Evolutionary conservation across 2,113 vertebrate genomes (phyloP).

Genomic region (Ictalurus furcatus): DNA sequence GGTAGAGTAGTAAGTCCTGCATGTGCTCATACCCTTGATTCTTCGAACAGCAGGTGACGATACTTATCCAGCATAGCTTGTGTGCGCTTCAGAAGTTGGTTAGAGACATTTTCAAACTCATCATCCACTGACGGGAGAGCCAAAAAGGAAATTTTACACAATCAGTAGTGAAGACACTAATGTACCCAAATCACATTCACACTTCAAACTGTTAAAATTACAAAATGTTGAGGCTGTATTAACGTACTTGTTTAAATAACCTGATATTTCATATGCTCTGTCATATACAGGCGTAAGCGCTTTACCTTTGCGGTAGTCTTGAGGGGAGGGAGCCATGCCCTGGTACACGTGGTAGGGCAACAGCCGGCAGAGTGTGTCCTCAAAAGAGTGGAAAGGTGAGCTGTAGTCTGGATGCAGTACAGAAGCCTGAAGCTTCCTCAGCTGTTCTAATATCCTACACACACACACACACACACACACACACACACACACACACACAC

Average conservation of each 20-base stretch:
- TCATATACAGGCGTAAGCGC: not conserved
- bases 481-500: slow-evolving; percentile 37
- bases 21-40: slow-evolving; percentile 82
- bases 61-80: slow-evolving; percentile 96
- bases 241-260: not conserved
- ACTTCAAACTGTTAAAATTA: not conserved
- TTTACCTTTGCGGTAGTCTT: slow-evolving; percentile 82
- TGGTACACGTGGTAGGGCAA: slow-evolving; percentile 96
- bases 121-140: slow-evolving; percentile 79
- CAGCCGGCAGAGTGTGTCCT: slow-evolving; percentile 83
- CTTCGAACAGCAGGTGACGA: slow-evolving; percentile 86
- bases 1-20: not conserved
- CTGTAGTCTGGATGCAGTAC: slow-evolving; percentile 91
- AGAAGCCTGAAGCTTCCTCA: slow-evolving; percentile 88
- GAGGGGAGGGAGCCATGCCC: slow-evolving; percentile 81
- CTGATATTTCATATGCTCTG: not conserved
- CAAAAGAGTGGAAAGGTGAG: slow-evolving; percentile 82
- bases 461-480: slow-evolving; percentile 34
- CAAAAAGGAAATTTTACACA: not conserved
- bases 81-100: slow-evolving; percentile 84
- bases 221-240: not conserved
- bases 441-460: slow-evolving; percentile 87
- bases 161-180: not conserved
- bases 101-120: slow-evolving; percentile 89
- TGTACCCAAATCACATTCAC: not conserved